These are phyloP conservation scores for Gnathonemus echidnorhynchus DNA, from an alignment of 2,113 vertebrate species.

Conservation along the genomic window DNA sequence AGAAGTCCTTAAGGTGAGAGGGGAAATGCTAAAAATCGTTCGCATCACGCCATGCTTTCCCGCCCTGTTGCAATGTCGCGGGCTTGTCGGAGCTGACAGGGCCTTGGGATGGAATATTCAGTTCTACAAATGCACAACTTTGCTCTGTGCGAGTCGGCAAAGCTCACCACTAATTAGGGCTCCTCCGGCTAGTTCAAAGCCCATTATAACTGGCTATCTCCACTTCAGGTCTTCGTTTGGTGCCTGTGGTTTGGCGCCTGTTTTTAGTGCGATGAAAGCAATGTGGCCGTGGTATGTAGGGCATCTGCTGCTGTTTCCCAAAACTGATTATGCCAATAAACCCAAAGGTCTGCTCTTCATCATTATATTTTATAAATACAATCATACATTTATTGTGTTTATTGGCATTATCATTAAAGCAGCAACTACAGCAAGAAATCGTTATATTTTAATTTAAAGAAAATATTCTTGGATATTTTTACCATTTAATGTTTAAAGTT, in stretches of 20 bases:
- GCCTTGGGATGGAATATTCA: neutral
- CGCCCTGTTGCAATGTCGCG: neutral
- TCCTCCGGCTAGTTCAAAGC: neutral
- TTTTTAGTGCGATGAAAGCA: neutral
- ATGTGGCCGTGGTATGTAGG: neutral
- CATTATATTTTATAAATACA: neutral
- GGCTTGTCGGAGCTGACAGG: neutral
- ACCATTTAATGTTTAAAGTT: neutral
- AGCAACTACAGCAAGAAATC: neutral
- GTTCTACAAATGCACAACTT: neutral
- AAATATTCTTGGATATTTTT: neutral
- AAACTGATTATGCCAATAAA: neutral
- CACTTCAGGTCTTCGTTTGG: neutral
- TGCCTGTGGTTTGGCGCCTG: neutral
- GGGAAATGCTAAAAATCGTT: slow-evolving; percentile 14
- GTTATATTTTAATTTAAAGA: neutral
- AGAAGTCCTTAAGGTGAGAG: slow-evolving; percentile 20
- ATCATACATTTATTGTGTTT: neutral
- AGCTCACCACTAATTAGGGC: neutral
- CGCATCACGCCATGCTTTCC: neutral
- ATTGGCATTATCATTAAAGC: neutral
- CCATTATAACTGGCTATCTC: neutral
- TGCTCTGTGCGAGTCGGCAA: neutral
- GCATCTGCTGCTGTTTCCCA: neutral
- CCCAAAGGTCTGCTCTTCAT: neutral